Evolutionary conservation across 2,113 vertebrate genomes (phyloP).

Genomic region (Orthonyx spaldingii): DNA sequence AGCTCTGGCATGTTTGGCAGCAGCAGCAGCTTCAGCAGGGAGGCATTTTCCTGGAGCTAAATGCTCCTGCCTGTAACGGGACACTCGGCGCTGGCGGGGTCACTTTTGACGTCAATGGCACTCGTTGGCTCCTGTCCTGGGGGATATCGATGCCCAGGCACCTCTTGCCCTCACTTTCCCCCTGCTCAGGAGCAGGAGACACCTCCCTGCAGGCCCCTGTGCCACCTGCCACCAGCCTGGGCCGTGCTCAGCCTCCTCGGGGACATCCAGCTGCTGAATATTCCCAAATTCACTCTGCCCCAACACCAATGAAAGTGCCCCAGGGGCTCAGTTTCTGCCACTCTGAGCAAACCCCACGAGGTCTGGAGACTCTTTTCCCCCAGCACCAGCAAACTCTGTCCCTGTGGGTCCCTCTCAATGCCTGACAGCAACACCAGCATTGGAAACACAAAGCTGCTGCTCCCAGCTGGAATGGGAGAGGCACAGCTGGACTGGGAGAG

Average conservation of each 20-base stretch:
- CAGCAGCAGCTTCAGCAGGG: background rate
- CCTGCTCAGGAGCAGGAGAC: background rate
- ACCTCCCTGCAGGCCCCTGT: background rate
- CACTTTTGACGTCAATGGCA: conserved; percentile 57
- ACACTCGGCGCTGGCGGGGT: conserved; percentile 31
- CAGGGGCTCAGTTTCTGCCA: background rate
- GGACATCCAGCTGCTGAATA: background rate
- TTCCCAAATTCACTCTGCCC: background rate
- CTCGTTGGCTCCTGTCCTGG: background rate
- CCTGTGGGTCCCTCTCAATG: background rate
- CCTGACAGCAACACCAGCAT: background rate
- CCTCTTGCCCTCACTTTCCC: background rate
- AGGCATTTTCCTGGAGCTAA: conserved; percentile 29
- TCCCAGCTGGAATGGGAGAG: background rate
- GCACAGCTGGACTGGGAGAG: too few species aligned
- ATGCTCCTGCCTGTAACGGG: conserved; percentile 45
- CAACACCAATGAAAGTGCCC: accelerated
- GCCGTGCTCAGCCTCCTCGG: background rate
- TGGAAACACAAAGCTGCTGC: background rate
- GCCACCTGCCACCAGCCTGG: background rate
- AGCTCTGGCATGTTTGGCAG: background rate
- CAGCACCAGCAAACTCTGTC: background rate
- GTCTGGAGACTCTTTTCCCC: background rate
- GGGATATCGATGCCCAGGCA: conserved; percentile 28
- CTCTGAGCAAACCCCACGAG: background rate